Evolutionary conservation across 2,797 vertebrate genomes (phyloP), one percentile per base, ranked within the genome.

Genomic region (Sternotherus odoratus): DNA sequence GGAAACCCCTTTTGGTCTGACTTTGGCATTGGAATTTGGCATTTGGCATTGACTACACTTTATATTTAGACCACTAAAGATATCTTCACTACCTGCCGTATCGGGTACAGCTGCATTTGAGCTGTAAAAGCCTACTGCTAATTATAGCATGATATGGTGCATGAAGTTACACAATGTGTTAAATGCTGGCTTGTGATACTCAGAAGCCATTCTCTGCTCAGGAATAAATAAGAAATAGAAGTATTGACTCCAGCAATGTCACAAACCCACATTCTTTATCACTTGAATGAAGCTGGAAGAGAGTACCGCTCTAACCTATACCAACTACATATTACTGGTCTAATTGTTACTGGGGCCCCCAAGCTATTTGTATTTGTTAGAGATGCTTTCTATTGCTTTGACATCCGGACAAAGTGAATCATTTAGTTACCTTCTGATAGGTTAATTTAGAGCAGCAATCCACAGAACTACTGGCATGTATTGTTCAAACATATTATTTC

Each of bases 401-500:
- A 79, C 80, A 90, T 84, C 15, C 0, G 2, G 15, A 75, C 78
- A 90, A 87, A 77, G 36, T 1, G 0, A 83, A 88, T 81, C 17
- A 28, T 13, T 16, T 50, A 39, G 46, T 77, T 92, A 48, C 78
- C 79, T 46, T 53, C 77, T 77, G 77, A 36, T 85, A 83, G n/a
- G 36, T 82, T 88, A 85, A 86, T 81, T 51, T 49, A 36, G 46
- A 90, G 39, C 24, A 72, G 43, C 69, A 69, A 36, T 39, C 66
- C n/a, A 50, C 21, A 50, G 4, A 30, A 43, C 63, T 60, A 66
- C 86, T 86, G 81, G 36, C 88, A 92, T 6, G 54, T 79, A 48
- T 53, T 94, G 49, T 87, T 86, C 63, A 72, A 91, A 36, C 66
- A 81, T 57, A 51, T 83, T 92, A 83, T 86, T 95, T 63, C 74